Conservation (phyloP, 2,113 vertebrate genomes). For the Chaetodon auriga region DNA sequence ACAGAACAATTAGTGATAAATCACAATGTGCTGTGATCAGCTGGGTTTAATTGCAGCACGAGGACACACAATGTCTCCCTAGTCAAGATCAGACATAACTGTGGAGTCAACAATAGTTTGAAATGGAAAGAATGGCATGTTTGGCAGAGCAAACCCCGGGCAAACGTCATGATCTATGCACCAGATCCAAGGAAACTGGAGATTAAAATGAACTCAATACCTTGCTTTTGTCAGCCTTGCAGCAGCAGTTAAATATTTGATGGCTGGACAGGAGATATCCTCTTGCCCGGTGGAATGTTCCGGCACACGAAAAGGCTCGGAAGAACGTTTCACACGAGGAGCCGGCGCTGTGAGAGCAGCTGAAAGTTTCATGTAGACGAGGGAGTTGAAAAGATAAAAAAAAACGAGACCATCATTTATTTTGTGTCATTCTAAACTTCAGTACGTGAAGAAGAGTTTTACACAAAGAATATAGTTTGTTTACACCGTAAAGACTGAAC, state of each 20-base stretch:
- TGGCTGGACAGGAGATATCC: conserved; percentile 73
- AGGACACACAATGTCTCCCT: not conserved
- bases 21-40: not conserved
- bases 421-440: no score
- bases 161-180: conserved; percentile 24
- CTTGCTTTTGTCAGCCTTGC: conserved; percentile 65
- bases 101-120: not conserved
- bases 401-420: not conserved
- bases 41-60: not conserved
- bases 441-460: not conserved
- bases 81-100: conserved; percentile 1
- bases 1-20: not conserved
- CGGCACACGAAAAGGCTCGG: conserved; percentile 26
- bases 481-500: not conserved
- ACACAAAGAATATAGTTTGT: not conserved
- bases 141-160: conserved; percentile 9
- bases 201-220: conserved; percentile 74
- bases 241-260: conserved; percentile 77
- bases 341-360: not conserved
- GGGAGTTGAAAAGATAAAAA: not conserved
- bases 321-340: conserved; percentile 12
- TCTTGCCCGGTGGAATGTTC: conserved; percentile 66
- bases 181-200: conserved; percentile 62
- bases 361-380: not conserved
- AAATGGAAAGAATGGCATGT: conserved; percentile 44